Base-by-base conservation (phyloP, 2,888 invertebrate species). In the Cyrtodaria siliqua region DNA sequence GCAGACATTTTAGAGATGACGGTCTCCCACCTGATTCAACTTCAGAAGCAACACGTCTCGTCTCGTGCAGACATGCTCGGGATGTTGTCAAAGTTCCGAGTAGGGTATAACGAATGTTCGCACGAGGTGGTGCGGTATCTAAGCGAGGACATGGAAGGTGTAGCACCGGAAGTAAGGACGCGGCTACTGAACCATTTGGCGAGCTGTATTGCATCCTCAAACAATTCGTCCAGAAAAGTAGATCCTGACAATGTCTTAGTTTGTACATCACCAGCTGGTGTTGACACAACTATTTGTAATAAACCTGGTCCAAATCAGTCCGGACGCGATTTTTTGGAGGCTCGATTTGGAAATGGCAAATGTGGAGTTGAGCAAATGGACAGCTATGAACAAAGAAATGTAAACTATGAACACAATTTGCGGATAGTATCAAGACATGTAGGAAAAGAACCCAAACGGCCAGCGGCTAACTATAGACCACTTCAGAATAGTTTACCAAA, bases 1-100 rank as follows among this genome's bases (percentile, higher is more conserved):
- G 92, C 91, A 0, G 92, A 92, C 68, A 91, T 92, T 24, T 73
- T 92, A 60, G 91, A 92, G 63, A 87, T 91, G 89, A 90, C 92
- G 4, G 92, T 92, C 2, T 85, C 86, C 24, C 86, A 90, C 69
- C 76, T 91, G 33, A 79, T 85, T 24, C 64, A 76, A 1, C 44
- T 89, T 4, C 89, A 89, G 61, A 69, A 86, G 33, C 86, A 87
- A 57, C 88, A 87, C 53, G 57, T 84, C 49, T 26, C 66, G 9
- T 56, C 56, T 18, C 70, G 74, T 8, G n/a, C 70, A 2, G 68
- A 70, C 6, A 70, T 71, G 18, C 68, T 76, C n/a, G 73, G 66
- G n/a, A 69, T 79, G 4, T 61, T 79, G 42, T 60, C 79, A 3
- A 87, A 87, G 70, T 90, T 88, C 83, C 61, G 86, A 0, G 83